Base-by-base conservation (phyloP, 2,797 vertebrate species). In the Catharus ustulatus region DNA sequence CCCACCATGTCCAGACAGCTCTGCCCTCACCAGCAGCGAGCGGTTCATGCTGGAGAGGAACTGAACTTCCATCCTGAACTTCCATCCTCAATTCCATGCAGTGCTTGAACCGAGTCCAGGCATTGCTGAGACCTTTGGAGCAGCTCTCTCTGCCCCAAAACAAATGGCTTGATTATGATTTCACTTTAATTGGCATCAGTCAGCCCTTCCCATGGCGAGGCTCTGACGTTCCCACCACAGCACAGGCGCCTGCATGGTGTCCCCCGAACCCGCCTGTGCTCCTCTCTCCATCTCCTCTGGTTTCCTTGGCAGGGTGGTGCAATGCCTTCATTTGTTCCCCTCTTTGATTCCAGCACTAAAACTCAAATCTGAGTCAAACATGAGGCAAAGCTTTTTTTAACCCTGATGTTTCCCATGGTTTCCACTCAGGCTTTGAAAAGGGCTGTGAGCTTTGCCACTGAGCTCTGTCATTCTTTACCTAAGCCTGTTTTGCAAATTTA, bases 91-190 rank as follows among this genome's bases (percentile, higher is more conserved):
- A 34, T 63, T 45, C 6, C 30, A 46, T 27, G 74, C 48, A 9
- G 57, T 0, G 2, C 52, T 87, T 82, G 90, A 96, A 82, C 74
- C 0, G 2, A 59, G 30, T 40, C 93, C 86, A 84, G 85, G 91
- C 27, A 0, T 15, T 59, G 75, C 78, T 30, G 80, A 90, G 95
- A 51, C 88, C 92, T 94, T 76, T 43, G 75, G 68, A 90, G 81
- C 64, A 10, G 49, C 80, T 89, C 79, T 83, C 78, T 51, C 17
- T 4, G 93, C 92, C 46, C 89, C 79, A 49, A 58, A 92, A 95
- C 92, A 97, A 96, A 62, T 1, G 89, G 57, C 87, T 92, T 95
- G 94, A 96, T 96, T 95, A 84, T 27, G 78, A 92, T 91, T 90
- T 93, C 69, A 3, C 89, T 89, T 89, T 72, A 92, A 92, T 94